Base-by-base conservation (phyloP, 1,140 invertebrate species). In the Drosophila sturtevanti region DNA sequence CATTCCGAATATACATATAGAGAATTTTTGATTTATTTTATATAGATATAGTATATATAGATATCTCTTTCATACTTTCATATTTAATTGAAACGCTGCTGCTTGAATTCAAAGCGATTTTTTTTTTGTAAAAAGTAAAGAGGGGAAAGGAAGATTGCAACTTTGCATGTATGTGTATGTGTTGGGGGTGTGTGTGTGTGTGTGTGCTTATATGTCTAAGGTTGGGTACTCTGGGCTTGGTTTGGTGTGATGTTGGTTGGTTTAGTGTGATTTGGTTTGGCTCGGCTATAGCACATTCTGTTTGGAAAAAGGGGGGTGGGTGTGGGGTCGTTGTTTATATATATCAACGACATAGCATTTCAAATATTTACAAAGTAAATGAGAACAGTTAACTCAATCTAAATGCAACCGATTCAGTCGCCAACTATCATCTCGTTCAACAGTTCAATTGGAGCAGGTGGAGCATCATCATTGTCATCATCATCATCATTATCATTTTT, bases 331-430 rank as follows among this genome's bases (percentile, higher is more conserved):
- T 38, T 35, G 34, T 44, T 56, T 65, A 21, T 58, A 38, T 27
- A 61, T 72, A 44, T 72, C 63, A 77, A 73, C 64, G 59, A 61
- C 48, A 60, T 56, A 56, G 65, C 78, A 16, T 66, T 66, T 87
- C 68, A 77, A 87, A 87, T 87, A 87, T 87, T 87, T 87, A 89
- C 82, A 89, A 87, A 87, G 84, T 87, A 87, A 86, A 82, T 66
- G 65, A 63, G 67, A 71, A 78, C 74, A 67, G 73, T 72, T 48
- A 86, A 79, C 79, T 87, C 79, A 87, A 87, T 72, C 76, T 87
- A 87, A 87, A 87, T 87, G 82, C 82, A 89, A 79, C 74, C 75
- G 81, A 74, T 56, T 64, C 54, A 64, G 58, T 66, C 56, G 31
- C 41, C 65, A 67, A 31, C 65, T 24, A 41, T 21, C 22, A 10